These are phyloP conservation scores for Dipodomys stephensi DNA, from an alignment of 2,113 vertebrate genomes.

Conservation along the genomic window DNA sequence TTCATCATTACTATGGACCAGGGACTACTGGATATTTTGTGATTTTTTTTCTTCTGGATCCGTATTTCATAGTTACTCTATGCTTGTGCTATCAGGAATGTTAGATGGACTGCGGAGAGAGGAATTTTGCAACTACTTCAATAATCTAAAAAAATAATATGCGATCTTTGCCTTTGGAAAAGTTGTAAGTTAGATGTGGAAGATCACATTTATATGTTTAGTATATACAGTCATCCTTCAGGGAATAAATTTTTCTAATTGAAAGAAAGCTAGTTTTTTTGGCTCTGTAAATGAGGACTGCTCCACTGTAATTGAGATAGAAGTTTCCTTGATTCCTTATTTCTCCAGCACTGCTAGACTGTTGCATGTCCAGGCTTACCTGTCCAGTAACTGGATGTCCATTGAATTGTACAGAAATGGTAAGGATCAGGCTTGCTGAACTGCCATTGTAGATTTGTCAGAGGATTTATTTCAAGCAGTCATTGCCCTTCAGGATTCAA, in stretches of 20 bases:
- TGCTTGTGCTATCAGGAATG: neutral
- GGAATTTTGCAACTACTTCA: neutral
- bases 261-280: neutral
- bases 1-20: neutral
- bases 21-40: neutral
- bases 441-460: neutral
- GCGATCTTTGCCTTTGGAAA: neutral
- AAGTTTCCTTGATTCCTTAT: neutral
- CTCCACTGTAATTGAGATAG: no score
- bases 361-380: neutral
- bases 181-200: neutral
- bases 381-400: neutral
- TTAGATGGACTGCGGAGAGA: neutral
- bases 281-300: neutral
- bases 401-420: neutral
- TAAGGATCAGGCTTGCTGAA: neutral
- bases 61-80: neutral
- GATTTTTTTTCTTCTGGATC: neutral
- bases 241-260: neutral
- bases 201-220: neutral
- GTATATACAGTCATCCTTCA: no score
- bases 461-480: neutral
- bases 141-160: neutral
- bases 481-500: slow-evolving; percentile 14
- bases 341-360: no score